phyloP scores from a whole-genome alignment of 2,888 invertebrate species.

The Leptopilina drosophilae region DNA sequence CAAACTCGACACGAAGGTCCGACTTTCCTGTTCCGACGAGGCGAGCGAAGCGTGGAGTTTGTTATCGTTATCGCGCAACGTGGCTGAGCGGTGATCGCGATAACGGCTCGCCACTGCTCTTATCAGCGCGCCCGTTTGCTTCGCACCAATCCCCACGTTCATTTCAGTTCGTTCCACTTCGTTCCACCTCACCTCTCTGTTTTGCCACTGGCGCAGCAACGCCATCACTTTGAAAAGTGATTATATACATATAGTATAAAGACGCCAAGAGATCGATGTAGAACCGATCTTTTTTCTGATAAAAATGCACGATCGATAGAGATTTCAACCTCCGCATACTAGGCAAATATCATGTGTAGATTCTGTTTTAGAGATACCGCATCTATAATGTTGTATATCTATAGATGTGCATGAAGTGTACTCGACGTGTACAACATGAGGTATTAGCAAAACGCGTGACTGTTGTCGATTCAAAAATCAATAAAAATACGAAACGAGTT shows the following conservation, averaged over 20 bases:
- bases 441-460: conserved; percentile 15
- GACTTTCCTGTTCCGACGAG: conserved; percentile 54
- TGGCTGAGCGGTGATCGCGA: conserved; percentile 69
- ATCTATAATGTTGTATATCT: neutral
- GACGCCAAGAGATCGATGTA: neutral
- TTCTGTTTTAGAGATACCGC: conserved; percentile 15
- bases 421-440: conserved; percentile 18
- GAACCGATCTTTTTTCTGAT: conserved; percentile 35
- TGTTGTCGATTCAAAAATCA: neutral
- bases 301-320: conserved; percentile 27
- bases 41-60: conserved; percentile 59
- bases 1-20: conserved; percentile 23
- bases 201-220: conserved; percentile 44
- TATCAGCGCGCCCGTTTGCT: conserved; percentile 58
- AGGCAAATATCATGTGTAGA: conserved; percentile 40
- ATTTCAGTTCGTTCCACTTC: conserved; percentile 60
- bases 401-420: conserved; percentile 25
- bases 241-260: neutral
- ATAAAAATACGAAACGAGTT: neutral
- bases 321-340: conserved; percentile 33
- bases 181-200: conserved; percentile 52
- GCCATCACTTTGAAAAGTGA: conserved; percentile 1
- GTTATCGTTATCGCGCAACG: conserved; percentile 38
- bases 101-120: conserved; percentile 65
- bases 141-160: conserved; percentile 57